Conservation (phyloP, 2,888 invertebrate species). For the Prenolepis imparis region DNA sequence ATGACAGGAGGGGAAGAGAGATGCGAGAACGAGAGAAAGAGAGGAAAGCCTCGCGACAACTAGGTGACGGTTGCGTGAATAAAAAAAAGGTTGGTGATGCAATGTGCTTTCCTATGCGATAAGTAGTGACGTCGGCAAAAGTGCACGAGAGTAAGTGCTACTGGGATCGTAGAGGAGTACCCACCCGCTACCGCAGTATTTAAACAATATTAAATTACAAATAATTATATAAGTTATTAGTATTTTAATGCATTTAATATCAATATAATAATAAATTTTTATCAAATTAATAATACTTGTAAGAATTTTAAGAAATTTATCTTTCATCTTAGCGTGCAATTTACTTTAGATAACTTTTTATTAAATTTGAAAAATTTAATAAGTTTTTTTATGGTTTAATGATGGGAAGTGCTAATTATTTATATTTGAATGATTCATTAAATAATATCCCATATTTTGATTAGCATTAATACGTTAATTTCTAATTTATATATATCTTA, state of each 20-base stretch:
- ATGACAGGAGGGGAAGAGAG: too few relatives aligned
- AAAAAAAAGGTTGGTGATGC: constrained; percentile 85
- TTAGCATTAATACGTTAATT: not conserved
- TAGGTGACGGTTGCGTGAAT: constrained; percentile 86
- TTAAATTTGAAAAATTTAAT: not conserved
- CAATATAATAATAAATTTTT: not conserved
- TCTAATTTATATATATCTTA: too few relatives aligned
- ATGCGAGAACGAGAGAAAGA: constrained; percentile 84
- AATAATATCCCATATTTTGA: not conserved
- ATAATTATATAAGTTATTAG: not conserved
- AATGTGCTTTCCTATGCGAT: constrained; percentile 75
- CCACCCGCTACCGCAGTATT: too few relatives aligned
- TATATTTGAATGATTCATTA: not conserved
- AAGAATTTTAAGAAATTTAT: not conserved
- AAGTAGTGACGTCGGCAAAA: constrained; percentile 72
- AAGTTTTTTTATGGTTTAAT: not conserved
- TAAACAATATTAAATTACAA: not conserved
- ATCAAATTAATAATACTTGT: not conserved
- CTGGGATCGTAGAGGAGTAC: too few relatives aligned
- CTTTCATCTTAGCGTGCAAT: not conserved
- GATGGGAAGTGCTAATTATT: not conserved
- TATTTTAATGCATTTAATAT: not conserved
- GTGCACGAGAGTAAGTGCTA: constrained; percentile 45
- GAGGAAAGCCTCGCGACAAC: constrained; percentile 86
- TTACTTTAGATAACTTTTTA: too few relatives aligned